Evolutionary conservation across 2,888 invertebrate species (phyloP), one percentile per base, ranked within the genome.

Genomic region (Pediacus dermestoides): DNA sequence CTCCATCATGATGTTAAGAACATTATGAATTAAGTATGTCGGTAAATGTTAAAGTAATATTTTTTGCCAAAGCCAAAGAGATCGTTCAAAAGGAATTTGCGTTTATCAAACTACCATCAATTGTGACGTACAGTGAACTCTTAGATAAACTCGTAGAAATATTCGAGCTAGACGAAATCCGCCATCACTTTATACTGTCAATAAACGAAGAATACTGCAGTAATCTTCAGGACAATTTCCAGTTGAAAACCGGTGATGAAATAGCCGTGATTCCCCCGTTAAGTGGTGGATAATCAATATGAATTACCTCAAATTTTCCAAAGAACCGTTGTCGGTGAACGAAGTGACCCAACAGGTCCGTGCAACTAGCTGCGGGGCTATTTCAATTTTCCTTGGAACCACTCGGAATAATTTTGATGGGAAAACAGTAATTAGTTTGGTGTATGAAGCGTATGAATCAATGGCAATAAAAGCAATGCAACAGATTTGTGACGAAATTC

Each of bases 221-320:
- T 9, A 68, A 73, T 37, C 70, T 76, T 1, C 70, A 74, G 18
- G 4, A n/a, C 3, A 66, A 71, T 21, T 30, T 57, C 7, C 63
- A 70, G 12, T 67, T 90, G 3, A 74, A 74, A 22, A 72, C 78
- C 14, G 80, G 78, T 45, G 93, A 94, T 73, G 86, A 82, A 67
- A 76, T 95, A 45, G 95, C 94, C 44, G 77, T 95, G 8, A 94
- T 96, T 61, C 95, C 95, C 34, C 95, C 95, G 0, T 74, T 96
- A 33, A 94, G 94, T 70, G 94, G 94, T 57, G 95, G 95, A 57
- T 87, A 78, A 50, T 12, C 25, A 52, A 51, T 22, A 88, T 85
- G 81, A 81, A 90, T 71, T 74, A 78, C 50, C 58, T 89, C 10
- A 77, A 83, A 60, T 64, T 94, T 30, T 78, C 80, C 0, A 60